Percentiles rank a stretch among this genome's conserved stretches.
phyloP scores from a whole-genome alignment of 2,888 invertebrate species.

The Dexiosoma caninum region DNA sequence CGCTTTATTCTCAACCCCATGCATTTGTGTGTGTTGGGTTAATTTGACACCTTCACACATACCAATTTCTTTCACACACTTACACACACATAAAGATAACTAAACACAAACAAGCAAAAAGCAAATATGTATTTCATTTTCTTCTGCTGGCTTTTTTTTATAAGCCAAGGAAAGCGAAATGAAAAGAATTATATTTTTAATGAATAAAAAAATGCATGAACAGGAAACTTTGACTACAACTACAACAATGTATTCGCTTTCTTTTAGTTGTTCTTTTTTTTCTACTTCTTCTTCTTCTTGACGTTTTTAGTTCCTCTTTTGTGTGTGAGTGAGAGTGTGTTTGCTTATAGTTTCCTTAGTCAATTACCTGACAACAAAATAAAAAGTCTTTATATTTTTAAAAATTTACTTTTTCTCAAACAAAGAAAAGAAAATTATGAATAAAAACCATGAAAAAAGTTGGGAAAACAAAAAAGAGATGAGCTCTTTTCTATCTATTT shows the following conservation, averaged over 20 bases:
- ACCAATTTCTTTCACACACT: not conserved
- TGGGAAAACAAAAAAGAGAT: conserved; percentile 15
- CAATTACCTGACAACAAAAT: conserved; percentile 53
- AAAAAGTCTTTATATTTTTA: conserved; percentile 21
- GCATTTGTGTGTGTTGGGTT: not conserved
- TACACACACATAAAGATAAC: not conserved
- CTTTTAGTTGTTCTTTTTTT: conserved; percentile 12
- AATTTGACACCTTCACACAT: not conserved
- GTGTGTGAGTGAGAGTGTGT: not conserved
- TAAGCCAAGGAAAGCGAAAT: not conserved
- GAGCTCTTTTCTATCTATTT: conserved; percentile 7
- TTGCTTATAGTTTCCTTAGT: conserved; percentile 23
- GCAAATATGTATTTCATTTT: conserved; percentile 3
- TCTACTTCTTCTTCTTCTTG: too few species aligned
- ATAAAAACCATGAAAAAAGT: conserved; percentile 29
- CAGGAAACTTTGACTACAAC: conserved; percentile 55
- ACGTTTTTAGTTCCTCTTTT: not conserved
- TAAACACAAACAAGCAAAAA: conserved; percentile 4
- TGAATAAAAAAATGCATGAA: conserved; percentile 39
- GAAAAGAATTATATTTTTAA: conserved; percentile 26
- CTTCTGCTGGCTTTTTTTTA: conserved; percentile 31
- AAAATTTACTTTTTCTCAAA: not conserved
- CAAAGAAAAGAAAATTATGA: conserved; percentile 36
- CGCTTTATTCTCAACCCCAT: not conserved
- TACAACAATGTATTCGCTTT: conserved; percentile 23